phyloP scores from a whole-genome alignment of 2,113 vertebrate species.

The Xiphias gladius region DNA sequence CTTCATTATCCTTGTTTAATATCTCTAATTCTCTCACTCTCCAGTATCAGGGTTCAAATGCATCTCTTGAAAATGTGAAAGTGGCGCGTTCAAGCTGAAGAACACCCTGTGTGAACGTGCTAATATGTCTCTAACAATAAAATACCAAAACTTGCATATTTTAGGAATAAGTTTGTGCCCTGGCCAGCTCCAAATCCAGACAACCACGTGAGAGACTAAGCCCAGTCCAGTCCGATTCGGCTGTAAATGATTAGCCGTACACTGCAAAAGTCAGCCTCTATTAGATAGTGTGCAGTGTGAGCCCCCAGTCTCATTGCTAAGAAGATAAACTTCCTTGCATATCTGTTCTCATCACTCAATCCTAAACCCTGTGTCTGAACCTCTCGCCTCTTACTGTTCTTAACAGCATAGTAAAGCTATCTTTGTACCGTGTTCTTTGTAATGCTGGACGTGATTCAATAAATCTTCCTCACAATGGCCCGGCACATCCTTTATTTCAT shows the following conservation, averaged over 20 bases:
- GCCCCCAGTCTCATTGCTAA: slow-evolving; percentile 41
- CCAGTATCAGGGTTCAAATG: too few species aligned
- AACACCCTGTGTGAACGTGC: not conserved
- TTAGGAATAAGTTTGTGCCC: not conserved
- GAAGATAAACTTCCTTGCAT: slow-evolving; percentile 52
- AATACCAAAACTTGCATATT: not conserved
- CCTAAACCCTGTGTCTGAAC: slow-evolving; percentile 51
- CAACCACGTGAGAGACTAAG: not conserved
- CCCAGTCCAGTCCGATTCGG: not conserved
- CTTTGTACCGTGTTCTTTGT: slow-evolving; percentile 49
- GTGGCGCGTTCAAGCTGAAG: not conserved
- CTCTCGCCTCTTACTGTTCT: slow-evolving; percentile 44
- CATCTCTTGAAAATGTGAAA: not conserved
- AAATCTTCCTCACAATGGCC: slow-evolving; percentile 58
- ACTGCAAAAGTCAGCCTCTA: slow-evolving; percentile 35
- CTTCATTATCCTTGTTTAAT: not conserved
- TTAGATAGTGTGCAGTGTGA: slow-evolving; percentile 19
- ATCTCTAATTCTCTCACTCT: not conserved
- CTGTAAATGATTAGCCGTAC: slow-evolving; percentile 24
- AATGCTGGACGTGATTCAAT: slow-evolving; percentile 59
- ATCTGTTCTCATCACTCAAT: slow-evolving; percentile 60
- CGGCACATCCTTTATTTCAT: slow-evolving; percentile 36
- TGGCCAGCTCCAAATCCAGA: not conserved
- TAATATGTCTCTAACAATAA: not conserved
- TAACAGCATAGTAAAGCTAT: slow-evolving; percentile 57